These are phyloP conservation scores for Chloroceryle amazona DNA, from an alignment of 2,797 vertebrate species.

Conservation along the genomic window DNA sequence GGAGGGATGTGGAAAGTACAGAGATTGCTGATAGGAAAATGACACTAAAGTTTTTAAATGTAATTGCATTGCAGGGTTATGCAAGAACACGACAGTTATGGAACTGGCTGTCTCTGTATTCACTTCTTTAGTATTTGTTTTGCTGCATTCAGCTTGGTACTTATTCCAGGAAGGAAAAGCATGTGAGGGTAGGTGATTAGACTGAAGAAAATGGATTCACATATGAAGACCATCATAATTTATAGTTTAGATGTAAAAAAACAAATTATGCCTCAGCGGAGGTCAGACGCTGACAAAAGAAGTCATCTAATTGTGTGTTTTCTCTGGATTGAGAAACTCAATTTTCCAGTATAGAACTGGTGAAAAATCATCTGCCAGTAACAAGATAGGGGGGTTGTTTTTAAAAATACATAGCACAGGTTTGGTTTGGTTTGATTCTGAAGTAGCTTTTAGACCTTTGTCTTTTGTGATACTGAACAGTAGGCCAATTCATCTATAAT, in stretches of 20 bases:
- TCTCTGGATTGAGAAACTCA: neutral
- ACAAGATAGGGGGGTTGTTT: neutral
- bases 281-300: neutral
- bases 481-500: rapidly evolving
- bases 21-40: neutral
- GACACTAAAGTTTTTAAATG: neutral
- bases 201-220: neutral
- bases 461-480: neutral
- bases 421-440: rapidly evolving
- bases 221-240: neutral
- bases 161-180: neutral
- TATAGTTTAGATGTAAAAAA: neutral
- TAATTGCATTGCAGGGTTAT: neutral
- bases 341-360: neutral
- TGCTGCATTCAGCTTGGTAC: neutral
- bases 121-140: neutral
- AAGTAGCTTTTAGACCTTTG: neutral
- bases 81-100: rapidly evolving
- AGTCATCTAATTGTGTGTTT: neutral
- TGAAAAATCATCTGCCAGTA: neutral
- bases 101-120: neutral
- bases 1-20: neutral
- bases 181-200: neutral
- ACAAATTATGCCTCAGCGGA: neutral
- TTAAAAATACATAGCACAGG: rapidly evolving